Percentiles rank a stretch among this genome's conserved stretches.
Evolutionary conservation across 2,888 invertebrate genomes (phyloP).

Genomic region (Diaprepes abbreviatus): DNA sequence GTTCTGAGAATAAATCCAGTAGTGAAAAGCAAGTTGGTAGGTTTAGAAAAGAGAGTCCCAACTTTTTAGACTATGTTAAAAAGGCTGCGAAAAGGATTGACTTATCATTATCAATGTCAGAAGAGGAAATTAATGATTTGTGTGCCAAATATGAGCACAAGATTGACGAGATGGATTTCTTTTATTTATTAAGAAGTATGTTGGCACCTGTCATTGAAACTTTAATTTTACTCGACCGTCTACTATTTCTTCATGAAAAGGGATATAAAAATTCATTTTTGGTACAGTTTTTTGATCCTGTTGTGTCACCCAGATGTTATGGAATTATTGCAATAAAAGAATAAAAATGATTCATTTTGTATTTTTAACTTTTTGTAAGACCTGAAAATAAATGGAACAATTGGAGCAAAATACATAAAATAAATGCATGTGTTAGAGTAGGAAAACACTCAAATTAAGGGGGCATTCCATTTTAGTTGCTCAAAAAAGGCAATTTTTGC

Average conservation of each 20-base stretch:
- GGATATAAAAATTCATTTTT: slow-evolving; percentile 74
- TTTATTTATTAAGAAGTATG: slow-evolving; percentile 82
- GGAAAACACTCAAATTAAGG: too few relatives aligned
- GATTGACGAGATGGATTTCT: slow-evolving; percentile 76
- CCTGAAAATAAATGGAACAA: too few relatives aligned
- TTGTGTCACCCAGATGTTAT: slow-evolving; percentile 87
- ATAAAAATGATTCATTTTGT: slow-evolving; percentile 1
- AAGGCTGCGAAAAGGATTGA: slow-evolving; percentile 77
- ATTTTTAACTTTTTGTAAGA: too few relatives aligned
- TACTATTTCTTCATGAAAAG: slow-evolving; percentile 81
- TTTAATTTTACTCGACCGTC: slow-evolving; percentile 85
- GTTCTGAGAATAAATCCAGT: slow-evolving; percentile 65
- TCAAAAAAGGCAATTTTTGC: too few relatives aligned
- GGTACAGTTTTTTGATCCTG: slow-evolving; percentile 86
- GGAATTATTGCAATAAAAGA: slow-evolving; percentile 76
- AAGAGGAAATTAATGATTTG: slow-evolving; percentile 66
- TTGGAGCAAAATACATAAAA: too few relatives aligned
- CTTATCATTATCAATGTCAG: slow-evolving; percentile 69
- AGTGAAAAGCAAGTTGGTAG: slow-evolving; percentile 72
- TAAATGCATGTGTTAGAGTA: too few relatives aligned
- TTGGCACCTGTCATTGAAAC: slow-evolving; percentile 87
- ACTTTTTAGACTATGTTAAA: slow-evolving; percentile 79
- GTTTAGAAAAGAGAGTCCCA: slow-evolving; percentile 68
- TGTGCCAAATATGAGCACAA: slow-evolving; percentile 65
- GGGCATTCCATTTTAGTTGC: too few relatives aligned